A percentile compares a stretch with the other conserved stretches of the same genome.
Conservation (phyloP, 2,113 vertebrate species). For the Osmerus mordax region DNA sequence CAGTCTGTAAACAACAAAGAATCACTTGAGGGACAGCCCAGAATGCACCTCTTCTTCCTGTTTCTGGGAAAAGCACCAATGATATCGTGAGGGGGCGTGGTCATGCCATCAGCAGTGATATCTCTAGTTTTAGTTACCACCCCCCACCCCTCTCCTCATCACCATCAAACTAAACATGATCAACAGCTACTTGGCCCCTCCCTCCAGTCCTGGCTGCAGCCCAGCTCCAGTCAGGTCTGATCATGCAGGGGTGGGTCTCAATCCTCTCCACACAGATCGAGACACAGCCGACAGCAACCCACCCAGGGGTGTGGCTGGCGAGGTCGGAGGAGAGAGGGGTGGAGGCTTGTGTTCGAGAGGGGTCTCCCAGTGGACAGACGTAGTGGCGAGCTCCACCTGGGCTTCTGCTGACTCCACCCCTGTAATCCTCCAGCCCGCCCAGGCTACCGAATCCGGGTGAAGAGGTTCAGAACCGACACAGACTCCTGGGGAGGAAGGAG, state of each 20-base stretch:
- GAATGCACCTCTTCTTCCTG: conserved; percentile 11
- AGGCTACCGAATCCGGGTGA: conserved; percentile 90
- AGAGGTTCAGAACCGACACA: conserved; percentile 90
- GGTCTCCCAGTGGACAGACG: neutral
- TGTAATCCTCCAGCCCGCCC: conserved; percentile 7
- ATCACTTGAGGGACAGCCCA: conserved; percentile 13
- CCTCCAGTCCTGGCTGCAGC: conserved; percentile 34
- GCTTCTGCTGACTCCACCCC: conserved; percentile 1
- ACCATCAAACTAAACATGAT: too few species aligned
- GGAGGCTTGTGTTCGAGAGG: conserved; percentile 1
- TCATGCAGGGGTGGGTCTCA: too few species aligned
- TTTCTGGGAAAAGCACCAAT: conserved; percentile 21
- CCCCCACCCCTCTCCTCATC: too few species aligned
- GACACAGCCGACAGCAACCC: too few species aligned
- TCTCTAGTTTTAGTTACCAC: too few species aligned
- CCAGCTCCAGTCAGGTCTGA: conserved; percentile 8
- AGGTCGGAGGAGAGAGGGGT: neutral
- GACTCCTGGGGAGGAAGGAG: conserved; percentile 75
- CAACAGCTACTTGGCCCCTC: neutral
- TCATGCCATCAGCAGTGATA: neutral
- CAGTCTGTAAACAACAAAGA: conserved; percentile 57
- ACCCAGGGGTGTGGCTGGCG: too few species aligned
- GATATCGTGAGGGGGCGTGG: neutral
- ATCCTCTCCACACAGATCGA: too few species aligned
- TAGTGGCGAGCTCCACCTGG: conserved; percentile 14